phyloP scores from a whole-genome alignment of 2,888 invertebrate species.

The Herminia tarsipennalis region DNA sequence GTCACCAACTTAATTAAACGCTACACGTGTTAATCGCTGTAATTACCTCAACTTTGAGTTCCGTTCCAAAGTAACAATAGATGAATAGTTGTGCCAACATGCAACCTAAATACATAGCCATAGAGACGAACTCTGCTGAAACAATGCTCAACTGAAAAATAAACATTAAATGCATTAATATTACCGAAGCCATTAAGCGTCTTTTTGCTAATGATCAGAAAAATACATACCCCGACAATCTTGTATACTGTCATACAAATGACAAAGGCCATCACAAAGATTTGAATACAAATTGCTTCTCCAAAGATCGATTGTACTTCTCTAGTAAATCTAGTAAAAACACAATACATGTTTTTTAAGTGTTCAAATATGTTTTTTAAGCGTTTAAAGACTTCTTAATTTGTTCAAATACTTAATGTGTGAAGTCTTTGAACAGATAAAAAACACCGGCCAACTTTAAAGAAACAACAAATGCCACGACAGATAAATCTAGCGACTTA shows the following conservation, averaged over 20 bases:
- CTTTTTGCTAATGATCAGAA: background rate
- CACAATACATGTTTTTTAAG: too few relatives aligned
- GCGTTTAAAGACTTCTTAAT: too few relatives aligned
- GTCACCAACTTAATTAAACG: too few relatives aligned
- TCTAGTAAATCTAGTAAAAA: conserved; percentile 65
- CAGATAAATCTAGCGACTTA: conserved; percentile 26
- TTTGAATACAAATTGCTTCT: conserved; percentile 67
- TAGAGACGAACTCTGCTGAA: conserved; percentile 67
- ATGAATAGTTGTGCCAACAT: conserved; percentile 72
- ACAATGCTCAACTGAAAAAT: conserved; percentile 62
- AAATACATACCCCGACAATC: conserved; percentile 64
- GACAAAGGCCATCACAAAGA: conserved; percentile 69
- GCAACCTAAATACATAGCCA: conserved; percentile 65
- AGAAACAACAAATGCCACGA: background rate
- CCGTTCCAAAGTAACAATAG: conserved; percentile 74
- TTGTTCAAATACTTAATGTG: too few relatives aligned
- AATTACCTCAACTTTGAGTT: conserved; percentile 65
- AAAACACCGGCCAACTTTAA: too few relatives aligned
- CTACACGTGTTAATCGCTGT: background rate
- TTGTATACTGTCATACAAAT: conserved; percentile 78
- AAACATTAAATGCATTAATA: background rate
- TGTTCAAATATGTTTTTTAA: too few relatives aligned
- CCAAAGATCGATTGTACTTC: conserved; percentile 70
- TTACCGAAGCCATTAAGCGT: background rate
- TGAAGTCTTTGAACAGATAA: too few relatives aligned